Evolutionary conservation across 2,113 vertebrate genomes (phyloP).

Genomic region (Elgaria multicarinata): DNA sequence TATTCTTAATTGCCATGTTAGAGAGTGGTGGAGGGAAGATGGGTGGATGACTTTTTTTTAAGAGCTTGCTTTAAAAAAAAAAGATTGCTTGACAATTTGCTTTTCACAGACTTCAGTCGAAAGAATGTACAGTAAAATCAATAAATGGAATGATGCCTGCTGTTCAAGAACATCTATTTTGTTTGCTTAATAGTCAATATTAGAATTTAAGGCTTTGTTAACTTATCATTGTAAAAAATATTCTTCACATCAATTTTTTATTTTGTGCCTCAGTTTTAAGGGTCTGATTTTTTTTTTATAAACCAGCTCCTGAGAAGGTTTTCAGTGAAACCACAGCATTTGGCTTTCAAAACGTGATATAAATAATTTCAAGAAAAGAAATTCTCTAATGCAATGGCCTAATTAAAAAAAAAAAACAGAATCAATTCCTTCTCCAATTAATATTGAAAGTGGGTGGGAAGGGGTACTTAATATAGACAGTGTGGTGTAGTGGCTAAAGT

Average conservation of each 20-base stretch:
- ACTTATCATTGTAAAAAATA: neutral
- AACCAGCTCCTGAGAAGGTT: neutral
- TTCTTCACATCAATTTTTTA: neutral
- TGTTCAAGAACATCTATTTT: neutral
- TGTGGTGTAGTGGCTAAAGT: no score
- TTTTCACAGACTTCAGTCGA: conserved; percentile 20
- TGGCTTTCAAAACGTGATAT: neutral
- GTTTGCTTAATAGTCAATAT: neutral
- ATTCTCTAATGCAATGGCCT: neutral
- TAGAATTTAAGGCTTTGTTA: conserved; percentile 9
- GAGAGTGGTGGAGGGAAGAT: neutral
- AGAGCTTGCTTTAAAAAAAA: neutral
- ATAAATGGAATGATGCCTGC: conserved; percentile 5
- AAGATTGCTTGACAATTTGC: conserved; percentile 8
- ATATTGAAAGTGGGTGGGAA: neutral
- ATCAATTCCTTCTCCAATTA: neutral
- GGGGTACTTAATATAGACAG: neutral
- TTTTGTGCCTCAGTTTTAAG: neutral
- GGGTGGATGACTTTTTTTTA: neutral
- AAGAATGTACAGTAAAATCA: conserved; percentile 16
- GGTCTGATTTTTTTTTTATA: neutral
- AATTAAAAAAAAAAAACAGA: neutral
- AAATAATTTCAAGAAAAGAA: neutral
- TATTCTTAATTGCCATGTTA: neutral
- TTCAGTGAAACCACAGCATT: neutral